phyloP scores from a whole-genome alignment of 2,888 invertebrate genomes.

The Cylindroiulus punctatus region DNA sequence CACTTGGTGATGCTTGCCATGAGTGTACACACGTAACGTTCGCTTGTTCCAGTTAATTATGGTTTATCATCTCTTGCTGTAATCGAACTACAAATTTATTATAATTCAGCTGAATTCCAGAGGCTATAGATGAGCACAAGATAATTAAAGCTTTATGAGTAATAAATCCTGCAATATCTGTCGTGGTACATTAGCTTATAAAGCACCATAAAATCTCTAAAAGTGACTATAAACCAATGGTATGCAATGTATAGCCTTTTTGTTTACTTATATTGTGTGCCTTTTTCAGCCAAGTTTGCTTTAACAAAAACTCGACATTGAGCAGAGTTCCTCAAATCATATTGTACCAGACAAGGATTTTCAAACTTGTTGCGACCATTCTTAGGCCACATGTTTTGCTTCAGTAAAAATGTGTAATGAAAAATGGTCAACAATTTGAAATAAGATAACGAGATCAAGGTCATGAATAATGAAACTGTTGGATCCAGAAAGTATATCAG shows the following conservation, averaged over 20 bases:
- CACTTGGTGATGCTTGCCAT: slow-evolving; percentile 8
- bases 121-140: neutral
- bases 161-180: slow-evolving; percentile 15
- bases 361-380: neutral
- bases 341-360: neutral
- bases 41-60: neutral
- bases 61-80: neutral
- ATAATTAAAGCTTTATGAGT: neutral
- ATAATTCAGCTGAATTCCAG: neutral
- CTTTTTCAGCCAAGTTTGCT: slow-evolving; percentile 2
- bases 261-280: slow-evolving; percentile 28
- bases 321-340: slow-evolving; percentile 8
- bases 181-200: slow-evolving; percentile 29
- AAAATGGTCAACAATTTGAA: neutral
- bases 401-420: neutral
- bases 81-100: slow-evolving; percentile 3
- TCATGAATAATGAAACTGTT: neutral
- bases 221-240: slow-evolving; percentile 3
- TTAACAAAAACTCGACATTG: neutral
- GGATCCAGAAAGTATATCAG: neutral
- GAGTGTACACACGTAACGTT: neutral
- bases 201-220: slow-evolving; percentile 21
- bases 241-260: slow-evolving; percentile 28
- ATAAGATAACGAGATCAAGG: neutral
- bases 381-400: neutral